Percentiles rank a stretch among this genome's conserved stretches.
Evolutionary conservation across 1,140 invertebrate species (phyloP).

Genomic region (Gonioctena quinquepunctata): DNA sequence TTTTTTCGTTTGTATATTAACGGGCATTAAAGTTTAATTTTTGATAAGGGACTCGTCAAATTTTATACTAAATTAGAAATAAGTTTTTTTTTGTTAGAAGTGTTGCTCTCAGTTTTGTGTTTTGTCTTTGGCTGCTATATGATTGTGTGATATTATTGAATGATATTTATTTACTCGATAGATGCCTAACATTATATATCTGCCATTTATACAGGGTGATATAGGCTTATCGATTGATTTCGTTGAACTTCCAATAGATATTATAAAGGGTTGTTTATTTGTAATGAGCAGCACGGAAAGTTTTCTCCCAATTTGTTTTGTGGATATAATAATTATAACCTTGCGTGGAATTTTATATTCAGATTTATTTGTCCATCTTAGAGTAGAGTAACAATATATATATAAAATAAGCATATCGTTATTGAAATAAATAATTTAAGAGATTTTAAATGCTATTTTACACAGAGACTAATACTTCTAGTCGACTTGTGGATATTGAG

Average conservation of each 20-base stretch:
- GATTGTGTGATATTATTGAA: conserved; percentile 13
- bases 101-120: conserved; percentile 13
- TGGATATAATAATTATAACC: not conserved
- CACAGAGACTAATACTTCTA: conserved; percentile 13
- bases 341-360: not conserved
- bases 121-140: conserved; percentile 2
- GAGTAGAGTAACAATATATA: not conserved
- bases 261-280: not conserved
- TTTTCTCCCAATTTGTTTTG: not conserved
- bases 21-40: conserved; percentile 13
- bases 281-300: not conserved
- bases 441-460: conserved; percentile 11
- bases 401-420: conserved; percentile 23
- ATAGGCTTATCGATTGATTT: not conserved
- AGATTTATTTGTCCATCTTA: not conserved
- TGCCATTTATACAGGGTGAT: not conserved
- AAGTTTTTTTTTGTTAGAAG: not conserved
- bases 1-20: not conserved
- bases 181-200: not conserved
- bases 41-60: conserved; percentile 11
- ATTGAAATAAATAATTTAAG: conserved; percentile 11
- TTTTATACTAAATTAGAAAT: conserved; percentile 15
- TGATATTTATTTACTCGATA: conserved; percentile 7
- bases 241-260: not conserved
- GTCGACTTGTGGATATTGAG: not conserved